A percentile compares a stretch with the other conserved stretches of the same genome.
These are phyloP conservation scores for Aleiodes leptofemur DNA, from an alignment of 2,888 invertebrate genomes.

Conservation along the genomic window DNA sequence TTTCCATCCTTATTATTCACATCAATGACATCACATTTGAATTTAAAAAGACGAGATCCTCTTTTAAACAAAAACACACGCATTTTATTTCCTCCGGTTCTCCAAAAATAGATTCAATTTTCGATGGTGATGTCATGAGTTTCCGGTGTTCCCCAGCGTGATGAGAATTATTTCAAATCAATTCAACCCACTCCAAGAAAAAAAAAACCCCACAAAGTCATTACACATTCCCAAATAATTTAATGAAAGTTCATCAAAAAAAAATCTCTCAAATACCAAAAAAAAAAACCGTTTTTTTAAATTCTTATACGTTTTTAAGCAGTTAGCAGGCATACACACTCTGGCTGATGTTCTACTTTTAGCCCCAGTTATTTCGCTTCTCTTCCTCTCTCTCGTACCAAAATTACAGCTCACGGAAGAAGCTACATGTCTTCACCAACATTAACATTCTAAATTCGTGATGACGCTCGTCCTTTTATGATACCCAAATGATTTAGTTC, in stretches of 20 bases:
- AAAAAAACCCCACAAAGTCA: no score
- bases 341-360: conserved; percentile 69
- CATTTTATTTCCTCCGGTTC: not conserved
- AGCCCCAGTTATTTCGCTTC: conserved; percentile 60
- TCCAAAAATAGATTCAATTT: no score
- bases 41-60: not conserved
- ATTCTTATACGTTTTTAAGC: conserved; percentile 35
- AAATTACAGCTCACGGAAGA: not conserved
- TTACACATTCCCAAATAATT: not conserved
- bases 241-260: not conserved
- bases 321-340: conserved; percentile 38
- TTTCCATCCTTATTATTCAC: conserved; percentile 30
- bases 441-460: conserved; percentile 71
- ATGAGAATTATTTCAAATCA: not conserved
- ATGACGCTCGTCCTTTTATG: conserved; percentile 44
- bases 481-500: conserved; percentile 47
- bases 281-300: conserved; percentile 36
- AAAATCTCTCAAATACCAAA: conserved; percentile 18
- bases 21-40: conserved; percentile 5
- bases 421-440: conserved; percentile 63
- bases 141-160: not conserved
- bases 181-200: no score
- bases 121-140: not conserved
- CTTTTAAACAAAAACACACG: not conserved
- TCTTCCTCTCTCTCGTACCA: conserved; percentile 38